phyloP scores from a whole-genome alignment of 2,113 vertebrate genomes.

The Toxotes chatareus region DNA sequence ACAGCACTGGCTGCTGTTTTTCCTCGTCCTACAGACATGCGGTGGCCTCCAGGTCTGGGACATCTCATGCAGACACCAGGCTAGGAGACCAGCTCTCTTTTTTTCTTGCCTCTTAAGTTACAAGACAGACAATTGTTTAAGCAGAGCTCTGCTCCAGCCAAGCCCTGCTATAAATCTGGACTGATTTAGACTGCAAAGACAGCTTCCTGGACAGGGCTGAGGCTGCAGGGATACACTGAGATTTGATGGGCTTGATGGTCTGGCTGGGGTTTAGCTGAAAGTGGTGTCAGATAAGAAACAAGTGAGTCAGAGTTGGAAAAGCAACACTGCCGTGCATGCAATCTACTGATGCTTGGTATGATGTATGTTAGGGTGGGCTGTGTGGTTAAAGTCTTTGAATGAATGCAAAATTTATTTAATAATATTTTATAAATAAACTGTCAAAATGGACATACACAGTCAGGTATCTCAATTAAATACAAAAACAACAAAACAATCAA shows the following conservation, averaged over 20 bases:
- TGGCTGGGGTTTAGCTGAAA: constrained; percentile 20
- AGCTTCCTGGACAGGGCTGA: constrained; percentile 53
- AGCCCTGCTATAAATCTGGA: constrained; percentile 68
- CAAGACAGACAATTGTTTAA: constrained; percentile 72
- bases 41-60: constrained; percentile 50
- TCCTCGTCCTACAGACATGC: constrained; percentile 37
- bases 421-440: background rate
- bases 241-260: constrained; percentile 46
- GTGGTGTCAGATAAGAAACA: background rate
- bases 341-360: constrained; percentile 14
- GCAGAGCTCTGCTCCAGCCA: constrained; percentile 63
- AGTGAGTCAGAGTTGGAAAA: background rate
- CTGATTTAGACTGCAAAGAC: constrained; percentile 61
- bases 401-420: no score
- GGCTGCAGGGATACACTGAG: constrained; percentile 33
- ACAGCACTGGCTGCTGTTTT: constrained; percentile 20
- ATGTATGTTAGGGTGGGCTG: background rate
- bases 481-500: background rate
- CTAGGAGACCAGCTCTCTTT: constrained; percentile 51
- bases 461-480: no score
- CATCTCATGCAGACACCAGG: constrained; percentile 41
- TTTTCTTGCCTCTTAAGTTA: constrained; percentile 74
- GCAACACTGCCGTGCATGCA: constrained; percentile 3
- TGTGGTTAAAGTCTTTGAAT: background rate
- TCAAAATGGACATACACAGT: background rate